These are phyloP conservation scores for Morinoia aosen DNA, from an alignment of 2,888 invertebrate species.

Conservation along the genomic window DNA sequence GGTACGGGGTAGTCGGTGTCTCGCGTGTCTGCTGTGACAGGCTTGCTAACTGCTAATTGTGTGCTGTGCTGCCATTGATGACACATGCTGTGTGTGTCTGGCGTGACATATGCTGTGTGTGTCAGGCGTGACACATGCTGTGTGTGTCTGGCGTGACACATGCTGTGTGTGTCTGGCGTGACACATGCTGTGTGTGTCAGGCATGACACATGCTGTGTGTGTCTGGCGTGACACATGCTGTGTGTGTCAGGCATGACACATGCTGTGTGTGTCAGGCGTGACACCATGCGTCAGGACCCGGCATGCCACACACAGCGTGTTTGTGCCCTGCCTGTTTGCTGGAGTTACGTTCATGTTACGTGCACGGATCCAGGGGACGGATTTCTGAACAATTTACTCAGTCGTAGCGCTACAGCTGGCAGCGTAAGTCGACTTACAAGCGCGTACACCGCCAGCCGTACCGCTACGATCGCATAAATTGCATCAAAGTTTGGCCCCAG, in stretches of 20 bases:
- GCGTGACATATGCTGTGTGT: neutral
- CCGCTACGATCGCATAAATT: too few relatives aligned
- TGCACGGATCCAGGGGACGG: too few relatives aligned
- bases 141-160: neutral
- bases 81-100: neutral
- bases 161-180: neutral
- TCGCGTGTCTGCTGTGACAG: neutral
- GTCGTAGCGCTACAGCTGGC: neutral
- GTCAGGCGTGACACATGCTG: neutral
- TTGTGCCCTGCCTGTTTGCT: neutral
- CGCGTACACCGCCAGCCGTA: too few relatives aligned
- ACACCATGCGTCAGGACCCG: too few relatives aligned
- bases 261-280: too few relatives aligned
- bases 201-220: too few relatives aligned
- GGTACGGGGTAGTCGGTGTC: slow-evolving; percentile 23
- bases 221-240: too few relatives aligned
- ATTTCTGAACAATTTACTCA: too few relatives aligned
- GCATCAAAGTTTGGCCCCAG: too few relatives aligned
- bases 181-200: neutral
- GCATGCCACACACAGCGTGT: neutral
- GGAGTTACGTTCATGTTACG: neutral
- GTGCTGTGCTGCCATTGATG: neutral
- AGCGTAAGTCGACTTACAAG: too few relatives aligned
- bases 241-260: too few relatives aligned
- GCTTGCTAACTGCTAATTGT: neutral